Base-by-base conservation (phyloP, 2,797 vertebrate genomes). In the Apogon hyalosoma region DNA sequence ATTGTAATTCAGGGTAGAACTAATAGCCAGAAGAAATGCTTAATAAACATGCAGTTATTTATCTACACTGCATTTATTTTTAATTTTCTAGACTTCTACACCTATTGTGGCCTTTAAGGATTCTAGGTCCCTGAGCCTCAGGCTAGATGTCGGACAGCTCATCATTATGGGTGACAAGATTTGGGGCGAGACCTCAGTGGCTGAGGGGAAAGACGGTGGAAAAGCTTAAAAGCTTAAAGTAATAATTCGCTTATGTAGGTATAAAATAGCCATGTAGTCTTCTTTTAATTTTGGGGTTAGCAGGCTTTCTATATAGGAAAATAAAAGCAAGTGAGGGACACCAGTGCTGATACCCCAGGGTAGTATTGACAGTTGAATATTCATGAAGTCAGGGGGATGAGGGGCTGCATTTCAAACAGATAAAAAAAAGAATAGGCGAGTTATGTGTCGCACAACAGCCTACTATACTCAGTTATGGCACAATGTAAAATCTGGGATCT, bases 241-340 rank as follows among this genome's bases (percentile, higher is more conserved):
- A 75, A 77, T 77, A 70, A 71, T 79, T 66, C 11, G 33, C 49
- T 60, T 79, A 60, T 73, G 52, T 75, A 55, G 63, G 19, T 79
- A 57, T 68, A 56, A 78, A 77, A 79, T 31, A 13, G 14, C 48
- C 60, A 55, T 57, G 69, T 73, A 66, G 59, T 41, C n/a, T 42
- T 75, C 52, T 80, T 85, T 85, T 60, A 63, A 84, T 74, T 79
- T 78, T 57, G 50, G 47, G 58, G 54, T 66, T 66, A 48, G 62
- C 46, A 69, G 52, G 63, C 43, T 63, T 59, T 73, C 55, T 55
- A 73, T 31, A 74, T 83, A 77, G 33, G 10, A 60, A 79, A 84
- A 85, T 77, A 73, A 85, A 83, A 79, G 64, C 46, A 33, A 69
- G 63, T 75, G 79, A 84, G 38, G 84, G 83, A 79, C 84, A 83